Percentiles rank a stretch among this genome's conserved stretches.
Evolutionary conservation across 2,113 vertebrate species (phyloP).

Genomic region (Excalfactoria chinensis): DNA sequence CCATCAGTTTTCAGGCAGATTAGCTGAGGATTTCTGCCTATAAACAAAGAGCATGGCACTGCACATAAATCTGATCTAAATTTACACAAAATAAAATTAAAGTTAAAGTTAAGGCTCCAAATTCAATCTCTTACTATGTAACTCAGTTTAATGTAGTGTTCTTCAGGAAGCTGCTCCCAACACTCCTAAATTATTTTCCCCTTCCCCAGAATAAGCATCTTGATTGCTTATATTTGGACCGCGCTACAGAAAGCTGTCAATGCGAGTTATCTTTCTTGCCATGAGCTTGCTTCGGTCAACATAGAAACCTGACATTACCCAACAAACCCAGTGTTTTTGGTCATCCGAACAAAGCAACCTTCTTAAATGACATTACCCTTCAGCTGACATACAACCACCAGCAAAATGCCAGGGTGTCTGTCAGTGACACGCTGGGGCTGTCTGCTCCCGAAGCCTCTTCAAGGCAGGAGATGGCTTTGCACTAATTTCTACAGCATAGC

Average conservation of each 20-base stretch:
- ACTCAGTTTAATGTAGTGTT: slow-evolving; percentile 54
- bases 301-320: slow-evolving; percentile 28
- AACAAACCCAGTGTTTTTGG: slow-evolving; percentile 32
- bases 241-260: slow-evolving; percentile 21
- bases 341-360: slow-evolving; percentile 48
- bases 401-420: slow-evolving; percentile 33
- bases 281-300: neutral
- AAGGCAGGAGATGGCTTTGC: neutral
- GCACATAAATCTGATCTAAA: slow-evolving; percentile 56
- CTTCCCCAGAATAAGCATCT: slow-evolving; percentile 31
- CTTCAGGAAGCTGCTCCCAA: slow-evolving; percentile 55
- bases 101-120: slow-evolving; percentile 63
- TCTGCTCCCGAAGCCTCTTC: neutral
- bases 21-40: slow-evolving; percentile 39
- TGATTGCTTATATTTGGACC: slow-evolving; percentile 29
- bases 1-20: neutral
- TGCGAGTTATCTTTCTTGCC: slow-evolving; percentile 39
- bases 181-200: slow-evolving; percentile 49
- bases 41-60: slow-evolving; percentile 35
- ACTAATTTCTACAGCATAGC: neutral
- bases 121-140: slow-evolving; percentile 59
- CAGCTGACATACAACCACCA: neutral
- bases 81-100: slow-evolving; percentile 62
- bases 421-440: neutral
- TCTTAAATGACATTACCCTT: slow-evolving; percentile 37